Evolutionary conservation across 2,113 vertebrate species (phyloP).

Genomic region (Anas platyrhynchos): DNA sequence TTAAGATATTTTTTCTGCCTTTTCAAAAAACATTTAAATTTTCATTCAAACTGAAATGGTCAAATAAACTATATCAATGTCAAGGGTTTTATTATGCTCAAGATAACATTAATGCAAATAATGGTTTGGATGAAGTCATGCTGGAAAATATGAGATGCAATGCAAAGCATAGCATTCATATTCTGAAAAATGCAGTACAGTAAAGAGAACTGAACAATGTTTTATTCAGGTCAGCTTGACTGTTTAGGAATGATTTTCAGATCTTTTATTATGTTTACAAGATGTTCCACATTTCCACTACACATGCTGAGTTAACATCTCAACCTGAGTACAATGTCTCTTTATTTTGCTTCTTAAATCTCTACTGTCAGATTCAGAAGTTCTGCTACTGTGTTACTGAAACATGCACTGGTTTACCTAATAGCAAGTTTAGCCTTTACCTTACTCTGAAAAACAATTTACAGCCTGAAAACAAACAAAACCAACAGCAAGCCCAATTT

Average conservation of each 20-base stretch:
- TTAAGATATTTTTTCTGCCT: not conserved
- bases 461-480: not conserved
- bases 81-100: not conserved
- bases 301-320: not conserved
- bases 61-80: not conserved
- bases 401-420: not conserved
- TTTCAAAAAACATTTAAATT: not conserved
- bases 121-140: not conserved
- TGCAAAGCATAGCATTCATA: not conserved
- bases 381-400: not conserved
- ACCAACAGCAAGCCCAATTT: not conserved
- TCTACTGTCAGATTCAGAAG: not conserved
- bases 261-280: not conserved
- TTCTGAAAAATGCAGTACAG: not conserved
- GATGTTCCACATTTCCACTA: not conserved
- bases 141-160: not conserved
- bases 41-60: slow-evolving; percentile 29
- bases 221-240: not conserved
- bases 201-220: not conserved
- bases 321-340: not conserved
- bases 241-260: not conserved
- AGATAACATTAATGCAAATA: not conserved
- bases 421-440: not conserved
- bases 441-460: not conserved
- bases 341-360: not conserved